These are phyloP conservation scores for Platynereis dumerilii DNA, from an alignment of 2,888 invertebrate genomes.

Conservation along the genomic window DNA sequence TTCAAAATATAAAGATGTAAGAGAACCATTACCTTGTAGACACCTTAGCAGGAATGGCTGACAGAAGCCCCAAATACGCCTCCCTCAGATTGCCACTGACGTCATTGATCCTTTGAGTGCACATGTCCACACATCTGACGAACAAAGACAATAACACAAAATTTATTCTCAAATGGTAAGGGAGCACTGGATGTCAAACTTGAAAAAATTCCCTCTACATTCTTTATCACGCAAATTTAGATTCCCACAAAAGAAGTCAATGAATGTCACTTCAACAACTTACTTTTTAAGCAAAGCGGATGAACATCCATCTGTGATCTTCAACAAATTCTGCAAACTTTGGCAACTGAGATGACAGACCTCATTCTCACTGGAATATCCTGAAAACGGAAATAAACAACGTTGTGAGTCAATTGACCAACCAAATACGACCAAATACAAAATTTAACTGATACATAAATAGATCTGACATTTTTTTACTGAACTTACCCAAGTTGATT, in stretches of 20 bases:
- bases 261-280: too few species aligned
- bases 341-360: slow-evolving; percentile 44
- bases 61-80: slow-evolving; percentile 50
- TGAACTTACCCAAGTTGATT: slow-evolving; percentile 64
- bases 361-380: slow-evolving; percentile 46
- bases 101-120: slow-evolving; percentile 57
- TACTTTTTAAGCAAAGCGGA: background rate
- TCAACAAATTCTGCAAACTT: slow-evolving; percentile 48
- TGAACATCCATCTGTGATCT: slow-evolving; percentile 37
- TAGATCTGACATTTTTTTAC: too few species aligned
- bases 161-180: too few species aligned
- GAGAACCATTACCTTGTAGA: slow-evolving; percentile 44
- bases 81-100: slow-evolving; percentile 47
- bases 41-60: slow-evolving; percentile 53
- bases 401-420: too few species aligned
- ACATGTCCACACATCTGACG: slow-evolving; percentile 60
- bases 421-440: background rate
- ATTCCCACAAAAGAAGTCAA: too few species aligned
- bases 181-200: too few species aligned
- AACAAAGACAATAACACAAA: slow-evolving; percentile 22
- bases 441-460: too few species aligned
- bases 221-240: too few species aligned
- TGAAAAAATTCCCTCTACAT: too few species aligned
- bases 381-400: slow-evolving; percentile 2
- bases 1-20: too few species aligned